Conservation (phyloP, 2,113 vertebrate species). For the Lophochroa leadbeateri region DNA sequence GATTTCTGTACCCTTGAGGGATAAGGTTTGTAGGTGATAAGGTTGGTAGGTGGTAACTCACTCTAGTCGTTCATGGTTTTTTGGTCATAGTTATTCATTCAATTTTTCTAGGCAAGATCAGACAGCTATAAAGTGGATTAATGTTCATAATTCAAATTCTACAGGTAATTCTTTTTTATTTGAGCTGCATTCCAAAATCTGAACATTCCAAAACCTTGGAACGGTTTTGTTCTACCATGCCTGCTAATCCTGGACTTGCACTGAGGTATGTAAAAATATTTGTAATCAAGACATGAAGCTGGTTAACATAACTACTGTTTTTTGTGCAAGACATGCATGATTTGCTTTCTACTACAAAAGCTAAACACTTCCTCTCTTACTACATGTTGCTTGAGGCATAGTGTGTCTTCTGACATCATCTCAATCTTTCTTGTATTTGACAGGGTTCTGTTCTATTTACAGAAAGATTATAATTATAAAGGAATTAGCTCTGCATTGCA, state of each 20-base stretch:
- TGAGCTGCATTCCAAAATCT: constrained; percentile 87
- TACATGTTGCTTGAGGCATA: neutral
- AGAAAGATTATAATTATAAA: neutral
- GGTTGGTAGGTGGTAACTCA: neutral
- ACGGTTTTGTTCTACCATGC: constrained; percentile 88
- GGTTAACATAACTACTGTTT: neutral
- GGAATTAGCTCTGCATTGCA: neutral
- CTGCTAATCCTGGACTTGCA: constrained; percentile 89
- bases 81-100: neutral
- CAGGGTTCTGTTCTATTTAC: neutral
- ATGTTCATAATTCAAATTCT: constrained; percentile 56
- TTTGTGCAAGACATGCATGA: neutral
- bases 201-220: constrained; percentile 92
- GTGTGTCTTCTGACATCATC: neutral
- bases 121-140: neutral
- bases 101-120: neutral
- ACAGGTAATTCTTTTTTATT: constrained; percentile 91
- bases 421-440: neutral
- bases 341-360: neutral
- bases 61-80: neutral
- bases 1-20: neutral
- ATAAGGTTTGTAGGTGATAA: neutral
- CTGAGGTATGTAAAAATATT: constrained; percentile 83
- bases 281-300: neutral
- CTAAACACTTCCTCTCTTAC: neutral